phyloP scores from a whole-genome alignment of 2,113 vertebrate genomes.

The Mungos mungo region DNA sequence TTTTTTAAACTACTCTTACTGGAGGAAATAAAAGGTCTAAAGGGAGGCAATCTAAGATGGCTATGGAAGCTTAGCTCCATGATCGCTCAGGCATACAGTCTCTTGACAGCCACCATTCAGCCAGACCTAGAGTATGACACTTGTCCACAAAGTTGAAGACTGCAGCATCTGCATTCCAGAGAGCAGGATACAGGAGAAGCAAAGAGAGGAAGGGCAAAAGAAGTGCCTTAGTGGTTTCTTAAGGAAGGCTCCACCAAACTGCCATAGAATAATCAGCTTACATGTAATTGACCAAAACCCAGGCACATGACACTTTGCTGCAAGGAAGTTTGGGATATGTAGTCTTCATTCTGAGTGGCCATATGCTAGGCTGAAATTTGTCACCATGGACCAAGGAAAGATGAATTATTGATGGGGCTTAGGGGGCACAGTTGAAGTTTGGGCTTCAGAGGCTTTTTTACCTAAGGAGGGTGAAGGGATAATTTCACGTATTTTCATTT shows the following conservation, averaged over 20 bases:
- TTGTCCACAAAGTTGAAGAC: not conserved
- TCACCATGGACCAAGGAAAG: not conserved
- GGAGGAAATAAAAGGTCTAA: not conserved
- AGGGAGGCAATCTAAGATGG: not conserved
- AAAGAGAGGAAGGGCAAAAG: not conserved
- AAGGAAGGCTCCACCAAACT: not conserved
- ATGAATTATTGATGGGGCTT: not conserved
- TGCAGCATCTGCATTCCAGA: not conserved
- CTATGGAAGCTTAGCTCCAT: not conserved
- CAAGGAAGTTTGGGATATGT: not conserved
- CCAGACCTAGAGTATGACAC: not conserved
- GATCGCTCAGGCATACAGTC: not conserved
- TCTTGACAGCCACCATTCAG: not conserved
- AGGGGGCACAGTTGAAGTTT: not conserved
- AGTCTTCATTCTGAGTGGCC: not conserved
- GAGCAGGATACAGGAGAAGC: not conserved
- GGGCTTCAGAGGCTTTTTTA: not conserved
- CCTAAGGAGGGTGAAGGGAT: not conserved
- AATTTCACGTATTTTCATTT: not conserved
- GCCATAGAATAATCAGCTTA: not conserved
- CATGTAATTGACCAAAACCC: not conserved
- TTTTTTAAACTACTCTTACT: not conserved
- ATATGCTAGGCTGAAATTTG: not conserved
- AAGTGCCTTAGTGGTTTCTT: not conserved
- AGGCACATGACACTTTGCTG: not conserved